Percentiles rank a stretch among this genome's conserved stretches.
phyloP scores from a whole-genome alignment of 1,140 invertebrate species.

The Amphibalanus amphitrite region DNA sequence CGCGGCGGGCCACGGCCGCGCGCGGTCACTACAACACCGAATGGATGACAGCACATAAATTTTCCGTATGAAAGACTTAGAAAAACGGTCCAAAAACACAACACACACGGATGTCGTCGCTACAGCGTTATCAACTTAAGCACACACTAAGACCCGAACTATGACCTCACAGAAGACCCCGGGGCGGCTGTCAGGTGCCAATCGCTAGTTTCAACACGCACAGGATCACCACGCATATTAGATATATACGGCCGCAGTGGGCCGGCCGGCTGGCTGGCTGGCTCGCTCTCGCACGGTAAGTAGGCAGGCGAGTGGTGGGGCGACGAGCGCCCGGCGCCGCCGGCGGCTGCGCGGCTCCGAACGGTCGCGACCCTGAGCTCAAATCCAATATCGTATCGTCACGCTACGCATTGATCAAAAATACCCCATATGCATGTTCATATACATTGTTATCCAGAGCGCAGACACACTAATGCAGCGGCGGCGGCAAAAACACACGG shows the following conservation, averaged over 20 bases:
- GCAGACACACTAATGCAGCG: background rate
- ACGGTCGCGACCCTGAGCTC: background rate
- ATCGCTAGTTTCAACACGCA: background rate
- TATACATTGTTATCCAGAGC: background rate
- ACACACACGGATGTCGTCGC: background rate
- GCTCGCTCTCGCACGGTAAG: background rate
- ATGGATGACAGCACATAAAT: conserved; percentile 1
- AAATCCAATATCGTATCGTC: background rate
- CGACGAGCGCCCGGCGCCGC: too few species aligned
- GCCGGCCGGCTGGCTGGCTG: too few species aligned
- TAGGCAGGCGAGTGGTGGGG: background rate
- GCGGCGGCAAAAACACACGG: background rate
- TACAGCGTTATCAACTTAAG: background rate
- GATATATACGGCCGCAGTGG: background rate
- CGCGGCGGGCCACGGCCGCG: too few species aligned
- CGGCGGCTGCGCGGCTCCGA: background rate
- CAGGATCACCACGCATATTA: background rate
- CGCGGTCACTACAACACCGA: background rate
- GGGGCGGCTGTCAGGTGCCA: background rate
- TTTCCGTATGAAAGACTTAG: conserved; percentile 1
- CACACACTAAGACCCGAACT: conserved; percentile 1
- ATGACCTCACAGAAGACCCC: background rate
- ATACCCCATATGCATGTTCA: background rate
- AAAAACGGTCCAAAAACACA: conserved; percentile 1
- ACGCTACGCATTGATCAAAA: background rate